phyloP scores from a whole-genome alignment of 2,797 vertebrate genomes.

The Gadopsis marmoratus region DNA sequence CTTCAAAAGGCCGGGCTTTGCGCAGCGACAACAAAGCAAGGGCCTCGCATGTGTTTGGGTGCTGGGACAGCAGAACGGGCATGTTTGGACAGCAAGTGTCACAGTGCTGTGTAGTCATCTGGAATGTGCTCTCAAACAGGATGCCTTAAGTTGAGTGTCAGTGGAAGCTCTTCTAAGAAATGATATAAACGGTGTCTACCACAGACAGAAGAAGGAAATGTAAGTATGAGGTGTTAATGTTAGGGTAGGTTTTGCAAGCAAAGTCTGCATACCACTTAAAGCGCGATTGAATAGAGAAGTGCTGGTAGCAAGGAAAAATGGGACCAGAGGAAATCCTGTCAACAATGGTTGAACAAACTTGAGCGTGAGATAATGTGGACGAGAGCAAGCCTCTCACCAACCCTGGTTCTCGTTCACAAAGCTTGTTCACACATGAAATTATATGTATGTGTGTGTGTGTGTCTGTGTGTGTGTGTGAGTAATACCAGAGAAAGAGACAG shows the following conservation, averaged over 20 bases:
- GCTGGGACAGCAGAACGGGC: conserved; percentile 59
- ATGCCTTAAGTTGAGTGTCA: not conserved
- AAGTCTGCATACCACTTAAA: conserved; percentile 12
- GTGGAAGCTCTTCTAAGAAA: not conserved
- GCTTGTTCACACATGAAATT: conserved; percentile 53
- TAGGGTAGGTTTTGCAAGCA: not conserved
- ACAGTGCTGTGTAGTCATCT: conserved; percentile 64
- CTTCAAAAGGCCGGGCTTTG: conserved; percentile 81
- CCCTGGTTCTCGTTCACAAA: conserved; percentile 62
- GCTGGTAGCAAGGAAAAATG: conserved; percentile 43
- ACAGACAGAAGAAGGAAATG: conserved; percentile 24
- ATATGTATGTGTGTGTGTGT: conserved; percentile 19
- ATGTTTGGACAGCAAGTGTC: conserved; percentile 73
- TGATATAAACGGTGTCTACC: not conserved
- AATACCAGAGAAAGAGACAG: conserved; percentile 16
- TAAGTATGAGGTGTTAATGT: conserved; percentile 1
- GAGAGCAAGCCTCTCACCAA: conserved; percentile 51
- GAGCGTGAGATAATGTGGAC: conserved; percentile 71
- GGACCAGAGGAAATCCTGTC: conserved; percentile 80
- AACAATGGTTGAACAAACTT: conserved; percentile 76
- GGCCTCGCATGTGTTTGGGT: conserved; percentile 73
- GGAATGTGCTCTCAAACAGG: conserved; percentile 62
- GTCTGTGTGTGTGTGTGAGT: conserved; percentile 1
- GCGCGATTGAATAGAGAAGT: conserved; percentile 51
- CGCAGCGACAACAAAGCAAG: conserved; percentile 75